These are phyloP conservation scores for Tautogolabrus adspersus DNA, from an alignment of 2,113 vertebrate species.

Conservation along the genomic window DNA sequence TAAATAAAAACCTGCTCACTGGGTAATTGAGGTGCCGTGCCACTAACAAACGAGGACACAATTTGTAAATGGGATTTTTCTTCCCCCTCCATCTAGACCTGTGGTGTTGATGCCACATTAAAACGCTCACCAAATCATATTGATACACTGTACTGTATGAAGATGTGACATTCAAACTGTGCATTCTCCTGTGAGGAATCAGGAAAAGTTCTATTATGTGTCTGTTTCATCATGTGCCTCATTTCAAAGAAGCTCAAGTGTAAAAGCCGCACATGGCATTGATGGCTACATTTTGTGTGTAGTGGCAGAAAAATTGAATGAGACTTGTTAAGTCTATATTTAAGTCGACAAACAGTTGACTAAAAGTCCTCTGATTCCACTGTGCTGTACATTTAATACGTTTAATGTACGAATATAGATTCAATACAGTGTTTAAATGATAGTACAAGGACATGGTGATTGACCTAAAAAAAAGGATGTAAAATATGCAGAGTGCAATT, in stretches of 20 bases:
- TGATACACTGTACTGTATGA: conserved; percentile 44
- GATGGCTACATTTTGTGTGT: conserved; percentile 43
- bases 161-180: conserved; percentile 57
- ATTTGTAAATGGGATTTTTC: conserved; percentile 82
- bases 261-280: conserved; percentile 23
- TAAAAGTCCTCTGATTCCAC: background rate
- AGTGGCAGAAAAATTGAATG: conserved; percentile 1
- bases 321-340: background rate
- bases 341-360: background rate
- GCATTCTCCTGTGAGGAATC: conserved; percentile 41
- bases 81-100: conserved; percentile 53
- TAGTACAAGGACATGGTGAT: no score
- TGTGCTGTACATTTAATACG: background rate
- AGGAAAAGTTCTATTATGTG: conserved; percentile 37
- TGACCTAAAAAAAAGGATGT: background rate
- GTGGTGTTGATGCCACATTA: conserved; percentile 75
- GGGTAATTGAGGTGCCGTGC: conserved; percentile 85
- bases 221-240: conserved; percentile 38
- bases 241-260: conserved; percentile 39
- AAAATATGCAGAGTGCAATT: background rate
- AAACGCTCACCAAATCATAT: conserved; percentile 73
- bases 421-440: no score
- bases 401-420: no score
- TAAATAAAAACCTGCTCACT: conserved; percentile 86
- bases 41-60: conserved; percentile 85